Evolutionary conservation across 2,888 invertebrate species (phyloP), one percentile per base, ranked within the genome.

Genomic region (Caenorhabditis sp.): DNA sequence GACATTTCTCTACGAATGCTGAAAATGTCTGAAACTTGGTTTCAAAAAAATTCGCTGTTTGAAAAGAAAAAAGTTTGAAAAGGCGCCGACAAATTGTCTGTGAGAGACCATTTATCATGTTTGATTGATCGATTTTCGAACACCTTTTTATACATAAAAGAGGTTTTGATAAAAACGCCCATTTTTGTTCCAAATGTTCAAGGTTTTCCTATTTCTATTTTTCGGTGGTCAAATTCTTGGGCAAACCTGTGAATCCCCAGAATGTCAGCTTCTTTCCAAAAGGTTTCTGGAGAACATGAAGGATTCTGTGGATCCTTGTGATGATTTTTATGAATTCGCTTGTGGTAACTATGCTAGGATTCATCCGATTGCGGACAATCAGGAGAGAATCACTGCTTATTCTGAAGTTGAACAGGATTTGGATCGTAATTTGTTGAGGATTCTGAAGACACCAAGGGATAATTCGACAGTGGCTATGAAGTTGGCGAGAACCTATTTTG

Each of bases 301-400:
- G 65, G 49, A 67, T 25, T 76, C 75, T 20, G 77, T 72, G 60
- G 62, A 63, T 43, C 81, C 83, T 17, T 83, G 83, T 59, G 73
- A 76, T 20, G 77, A 83, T 64, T 83, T 83, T 50, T 83, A 83
- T 67, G 81, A 80, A 53, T 83, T 80, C 61, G 83, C 83, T 23
- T 83, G 83, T 60, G 83, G 83, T n/a, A 56, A 66, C n/a, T 83
- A 73, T 61, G 69, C 76, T 8, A 54, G 62, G 10, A 56, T 64
- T 20, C 70, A 70, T 61, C 76, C 79, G 20, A 76, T 84, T 53
- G 80, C 84, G 23, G 80, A 83, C 43, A 77, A 83, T 60, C 82
- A 84, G 70, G 77, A 81, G 75, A 84, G 83, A 53, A 71, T 82
- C 3, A 81, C 83, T 14, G 76, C 83, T 14, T 60, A 83, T 56